phyloP scores from a whole-genome alignment of 2,113 vertebrate genomes.

The Burhinus bistriatus region DNA sequence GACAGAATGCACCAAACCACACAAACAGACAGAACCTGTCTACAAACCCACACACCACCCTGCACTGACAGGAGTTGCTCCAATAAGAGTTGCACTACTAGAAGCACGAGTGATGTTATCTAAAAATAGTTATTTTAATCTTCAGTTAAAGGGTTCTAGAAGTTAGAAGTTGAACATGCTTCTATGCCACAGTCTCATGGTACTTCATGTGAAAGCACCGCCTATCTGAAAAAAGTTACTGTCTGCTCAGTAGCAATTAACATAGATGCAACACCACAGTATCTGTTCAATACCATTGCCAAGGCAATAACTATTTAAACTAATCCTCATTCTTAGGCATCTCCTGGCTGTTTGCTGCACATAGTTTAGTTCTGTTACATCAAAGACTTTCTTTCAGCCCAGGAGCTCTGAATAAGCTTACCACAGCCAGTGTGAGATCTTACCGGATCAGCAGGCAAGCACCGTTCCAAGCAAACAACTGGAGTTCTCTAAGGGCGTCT shows the following conservation, averaged over 20 bases:
- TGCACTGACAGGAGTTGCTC: background rate
- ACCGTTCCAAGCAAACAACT: background rate
- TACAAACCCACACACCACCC: background rate
- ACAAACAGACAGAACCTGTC: constrained; percentile 35
- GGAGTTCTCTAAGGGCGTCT: fast-evolving
- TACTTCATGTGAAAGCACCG: no score
- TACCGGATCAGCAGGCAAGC: background rate
- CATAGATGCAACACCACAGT: fast-evolving
- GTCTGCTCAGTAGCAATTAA: background rate
- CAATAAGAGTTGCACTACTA: background rate
- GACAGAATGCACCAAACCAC: background rate
- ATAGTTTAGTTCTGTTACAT: background rate
- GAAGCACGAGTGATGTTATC: background rate
- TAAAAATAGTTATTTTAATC: background rate
- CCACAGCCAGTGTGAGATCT: background rate
- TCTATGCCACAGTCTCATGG: background rate
- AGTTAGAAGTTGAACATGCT: background rate
- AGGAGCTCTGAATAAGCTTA: background rate
- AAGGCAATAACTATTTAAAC: background rate
- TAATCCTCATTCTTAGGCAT: background rate
- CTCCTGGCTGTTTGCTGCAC: background rate
- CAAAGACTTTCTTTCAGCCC: background rate
- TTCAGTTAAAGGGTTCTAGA: background rate
- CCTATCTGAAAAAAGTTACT: background rate
- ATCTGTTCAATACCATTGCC: background rate